A percentile compares a stretch with the other conserved stretches of the same genome.
phyloP scores from a whole-genome alignment of 2,113 vertebrate species.

The Pangasianodon hypophthalmus region DNA sequence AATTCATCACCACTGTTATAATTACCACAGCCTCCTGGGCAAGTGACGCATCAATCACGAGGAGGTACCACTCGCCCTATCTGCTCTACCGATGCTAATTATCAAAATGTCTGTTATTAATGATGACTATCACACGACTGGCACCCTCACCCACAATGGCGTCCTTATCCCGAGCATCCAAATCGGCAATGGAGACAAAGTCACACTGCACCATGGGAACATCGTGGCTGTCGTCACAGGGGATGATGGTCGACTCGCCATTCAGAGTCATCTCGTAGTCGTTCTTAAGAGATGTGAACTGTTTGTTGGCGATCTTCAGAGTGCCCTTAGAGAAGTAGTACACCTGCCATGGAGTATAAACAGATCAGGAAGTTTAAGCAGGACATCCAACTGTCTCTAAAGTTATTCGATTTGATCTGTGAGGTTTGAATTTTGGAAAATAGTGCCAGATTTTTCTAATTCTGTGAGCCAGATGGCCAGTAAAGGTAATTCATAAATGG shows the following conservation, averaged over 20 bases:
- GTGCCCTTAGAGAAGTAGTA: constrained; percentile 92
- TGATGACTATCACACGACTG: constrained; percentile 17
- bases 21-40: constrained; percentile 58
- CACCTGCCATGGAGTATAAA: constrained; percentile 75
- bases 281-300: constrained; percentile 92
- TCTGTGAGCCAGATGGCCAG: background rate
- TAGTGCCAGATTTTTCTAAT: background rate
- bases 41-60: constrained; percentile 25
- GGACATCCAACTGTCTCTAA: background rate
- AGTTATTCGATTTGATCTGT: background rate
- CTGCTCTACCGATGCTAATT: constrained; percentile 49
- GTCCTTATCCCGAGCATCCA: constrained; percentile 86
- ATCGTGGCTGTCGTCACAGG: constrained; percentile 86
- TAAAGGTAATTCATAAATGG: background rate
- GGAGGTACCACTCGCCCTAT: constrained; percentile 14
- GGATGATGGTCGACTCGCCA: constrained; percentile 85
- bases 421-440: background rate
- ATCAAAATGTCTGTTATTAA: constrained; percentile 46
- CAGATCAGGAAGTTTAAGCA: background rate
- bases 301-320: constrained; percentile 97
- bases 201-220: constrained; percentile 90
- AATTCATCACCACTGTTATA: constrained; percentile 61
- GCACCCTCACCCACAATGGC: constrained; percentile 82
- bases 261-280: constrained; percentile 97
- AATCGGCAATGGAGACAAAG: constrained; percentile 84